A percentile compares a stretch with the other conserved stretches of the same genome.
phyloP scores from a whole-genome alignment of 2,888 invertebrate genomes.

The Nebria brevicollis region DNA sequence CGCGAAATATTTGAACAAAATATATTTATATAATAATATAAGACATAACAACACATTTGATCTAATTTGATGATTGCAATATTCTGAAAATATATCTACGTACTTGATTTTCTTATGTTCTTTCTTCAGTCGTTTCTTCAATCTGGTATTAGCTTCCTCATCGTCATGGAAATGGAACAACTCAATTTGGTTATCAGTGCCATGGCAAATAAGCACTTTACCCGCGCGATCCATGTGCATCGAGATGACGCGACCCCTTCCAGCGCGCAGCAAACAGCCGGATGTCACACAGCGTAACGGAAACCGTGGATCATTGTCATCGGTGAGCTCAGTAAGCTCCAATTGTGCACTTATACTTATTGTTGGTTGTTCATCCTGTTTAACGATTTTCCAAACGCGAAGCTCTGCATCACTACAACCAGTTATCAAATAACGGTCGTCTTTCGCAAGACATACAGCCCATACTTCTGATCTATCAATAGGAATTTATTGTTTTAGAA shows the following conservation, averaged over 20 bases:
- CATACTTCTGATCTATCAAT: slow-evolving; percentile 73
- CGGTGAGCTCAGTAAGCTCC: slow-evolving; percentile 67
- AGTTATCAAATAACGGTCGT: slow-evolving; percentile 86
- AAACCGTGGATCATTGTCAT: slow-evolving; percentile 67
- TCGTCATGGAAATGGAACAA: slow-evolving; percentile 82
- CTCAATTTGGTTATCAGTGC: slow-evolving; percentile 84
- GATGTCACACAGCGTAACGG: slow-evolving; percentile 80
- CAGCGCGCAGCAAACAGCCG: slow-evolving; percentile 82
- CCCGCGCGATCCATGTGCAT: slow-evolving; percentile 78
- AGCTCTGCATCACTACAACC: slow-evolving; percentile 88
- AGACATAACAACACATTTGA: no score
- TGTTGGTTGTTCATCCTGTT: slow-evolving; percentile 60
- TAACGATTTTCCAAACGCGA: slow-evolving; percentile 81
- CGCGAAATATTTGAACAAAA: background rate
- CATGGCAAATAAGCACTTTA: slow-evolving; percentile 82
- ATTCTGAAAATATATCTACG: slow-evolving; percentile 50
- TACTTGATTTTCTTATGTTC: slow-evolving; percentile 69
- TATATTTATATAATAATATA: background rate
- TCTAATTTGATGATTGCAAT: background rate
- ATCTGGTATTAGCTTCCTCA: slow-evolving; percentile 75
- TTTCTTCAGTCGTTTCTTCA: slow-evolving; percentile 83
- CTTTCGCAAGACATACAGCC: slow-evolving; percentile 81
- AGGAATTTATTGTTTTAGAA: background rate
- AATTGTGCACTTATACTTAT: slow-evolving; percentile 63
- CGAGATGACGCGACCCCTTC: slow-evolving; percentile 81